These are phyloP conservation scores for Tetramorium bicarinatum DNA, from an alignment of 2,888 invertebrate genomes.

Conservation along the genomic window DNA sequence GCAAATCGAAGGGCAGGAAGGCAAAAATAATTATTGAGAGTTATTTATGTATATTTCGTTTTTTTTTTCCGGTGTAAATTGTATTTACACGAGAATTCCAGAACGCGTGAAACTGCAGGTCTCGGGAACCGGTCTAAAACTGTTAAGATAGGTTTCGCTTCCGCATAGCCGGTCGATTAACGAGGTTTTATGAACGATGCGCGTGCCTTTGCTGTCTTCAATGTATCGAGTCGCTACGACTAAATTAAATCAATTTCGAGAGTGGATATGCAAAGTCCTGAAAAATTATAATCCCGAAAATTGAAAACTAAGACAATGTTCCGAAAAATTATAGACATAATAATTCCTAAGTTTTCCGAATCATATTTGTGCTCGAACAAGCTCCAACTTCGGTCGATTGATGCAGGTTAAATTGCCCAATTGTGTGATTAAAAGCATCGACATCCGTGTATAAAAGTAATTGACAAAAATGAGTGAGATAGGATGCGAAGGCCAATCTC, in stretches of 20 bases:
- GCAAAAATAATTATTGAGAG: neutral
- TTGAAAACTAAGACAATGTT: too few species aligned
- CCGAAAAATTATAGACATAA: too few species aligned
- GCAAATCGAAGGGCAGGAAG: neutral
- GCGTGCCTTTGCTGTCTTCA: neutral
- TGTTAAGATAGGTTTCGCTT: constrained; percentile 16
- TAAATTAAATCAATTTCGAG: neutral
- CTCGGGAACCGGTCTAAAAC: constrained; percentile 21
- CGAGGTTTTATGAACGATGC: neutral
- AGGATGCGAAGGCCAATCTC: too few species aligned
- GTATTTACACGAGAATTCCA: neutral
- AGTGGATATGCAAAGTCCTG: neutral
- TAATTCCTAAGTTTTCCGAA: too few species aligned
- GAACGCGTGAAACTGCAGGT: neutral
- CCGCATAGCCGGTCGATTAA: constrained; percentile 34
- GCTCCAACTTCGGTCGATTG: neutral
- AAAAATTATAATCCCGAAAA: too few species aligned
- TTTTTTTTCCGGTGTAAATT: neutral
- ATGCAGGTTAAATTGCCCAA: too few species aligned
- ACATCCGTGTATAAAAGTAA: too few species aligned
- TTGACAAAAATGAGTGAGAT: too few species aligned
- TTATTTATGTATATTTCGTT: neutral
- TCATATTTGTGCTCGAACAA: neutral
- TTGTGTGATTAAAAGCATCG: too few species aligned
- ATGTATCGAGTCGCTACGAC: neutral